Evolutionary conservation across 2,797 vertebrate species (phyloP).

Genomic region (Acipenser transmontanus): DNA sequence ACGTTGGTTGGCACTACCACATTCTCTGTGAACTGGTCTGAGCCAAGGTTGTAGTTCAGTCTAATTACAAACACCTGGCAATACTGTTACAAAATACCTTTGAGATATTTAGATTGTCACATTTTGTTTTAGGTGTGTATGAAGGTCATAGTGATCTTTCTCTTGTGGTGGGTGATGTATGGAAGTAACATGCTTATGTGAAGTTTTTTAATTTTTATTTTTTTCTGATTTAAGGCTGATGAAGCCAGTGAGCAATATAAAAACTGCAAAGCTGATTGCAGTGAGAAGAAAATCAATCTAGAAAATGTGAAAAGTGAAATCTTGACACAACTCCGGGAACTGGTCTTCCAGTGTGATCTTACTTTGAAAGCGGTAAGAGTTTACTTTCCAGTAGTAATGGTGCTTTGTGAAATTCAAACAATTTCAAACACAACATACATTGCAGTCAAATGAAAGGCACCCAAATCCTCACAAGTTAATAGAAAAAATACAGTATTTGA

Average conservation of each 20-base stretch:
- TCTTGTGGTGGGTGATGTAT: conserved; percentile 2
- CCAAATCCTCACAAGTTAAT: too few relatives aligned
- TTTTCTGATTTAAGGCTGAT: conserved; percentile 64
- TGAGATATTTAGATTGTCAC: too few relatives aligned
- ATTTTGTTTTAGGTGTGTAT: conserved; percentile 1
- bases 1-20: too few relatives aligned
- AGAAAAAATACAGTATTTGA: too few relatives aligned
- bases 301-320: conserved; percentile 83
- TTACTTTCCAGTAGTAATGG: neutral
- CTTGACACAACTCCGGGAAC: conserved; percentile 80
- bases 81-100: too few relatives aligned
- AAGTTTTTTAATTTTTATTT: too few relatives aligned
- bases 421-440: too few relatives aligned
- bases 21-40: too few relatives aligned
- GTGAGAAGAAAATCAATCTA: conserved; percentile 74
- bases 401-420: too few relatives aligned
- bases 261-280: conserved; percentile 75
- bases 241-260: conserved; percentile 85
- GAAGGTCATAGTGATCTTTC: neutral
- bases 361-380: conserved; percentile 88
- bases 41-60: too few relatives aligned
- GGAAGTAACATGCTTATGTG: conserved; percentile 3
- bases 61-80: too few relatives aligned
- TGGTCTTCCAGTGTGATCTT: conserved; percentile 94
- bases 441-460: too few relatives aligned